Percentiles rank a stretch among this genome's conserved stretches.
Conservation (phyloP, 1,140 invertebrate species). For the Sinella curviseta region DNA sequence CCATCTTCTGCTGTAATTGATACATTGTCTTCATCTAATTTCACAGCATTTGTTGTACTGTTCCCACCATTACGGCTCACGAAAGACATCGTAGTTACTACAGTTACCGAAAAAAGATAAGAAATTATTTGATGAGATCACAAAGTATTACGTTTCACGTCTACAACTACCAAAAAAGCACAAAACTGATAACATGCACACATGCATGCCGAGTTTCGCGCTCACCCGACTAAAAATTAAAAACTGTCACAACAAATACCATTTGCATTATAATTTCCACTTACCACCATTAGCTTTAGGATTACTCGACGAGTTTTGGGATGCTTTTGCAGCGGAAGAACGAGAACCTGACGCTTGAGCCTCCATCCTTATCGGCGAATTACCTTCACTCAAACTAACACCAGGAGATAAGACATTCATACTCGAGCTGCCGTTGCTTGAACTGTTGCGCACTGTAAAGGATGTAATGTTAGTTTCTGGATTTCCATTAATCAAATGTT, state of each 20-base stretch:
- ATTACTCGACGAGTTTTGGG: constrained; percentile 5
- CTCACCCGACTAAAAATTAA: no score
- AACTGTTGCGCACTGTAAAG: constrained; percentile 39
- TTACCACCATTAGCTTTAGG: constrained; percentile 18
- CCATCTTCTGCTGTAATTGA: constrained; percentile 32
- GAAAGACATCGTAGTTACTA: constrained; percentile 11
- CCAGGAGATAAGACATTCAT: constrained; percentile 48
- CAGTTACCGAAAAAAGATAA: not conserved
- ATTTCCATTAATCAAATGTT: no score
- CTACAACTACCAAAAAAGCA: no score
- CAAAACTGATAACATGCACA: no score
- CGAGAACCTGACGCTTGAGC: constrained; percentile 33
- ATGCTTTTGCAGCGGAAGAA: constrained; percentile 9
- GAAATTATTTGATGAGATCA: no score
- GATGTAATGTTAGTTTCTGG: no score
- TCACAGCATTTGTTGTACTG: constrained; percentile 27
- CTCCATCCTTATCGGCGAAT: constrained; percentile 47
- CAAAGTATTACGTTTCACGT: no score
- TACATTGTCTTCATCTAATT: constrained; percentile 43
- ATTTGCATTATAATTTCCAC: no score
- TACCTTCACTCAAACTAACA: constrained; percentile 48
- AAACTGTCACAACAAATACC: no score
- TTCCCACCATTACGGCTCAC: constrained; percentile 19
- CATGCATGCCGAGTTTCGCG: no score
- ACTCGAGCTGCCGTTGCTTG: constrained; percentile 42